These are phyloP conservation scores for Chrysochloris asiatica DNA, from an alignment of 2,113 vertebrate species.

Conservation along the genomic window DNA sequence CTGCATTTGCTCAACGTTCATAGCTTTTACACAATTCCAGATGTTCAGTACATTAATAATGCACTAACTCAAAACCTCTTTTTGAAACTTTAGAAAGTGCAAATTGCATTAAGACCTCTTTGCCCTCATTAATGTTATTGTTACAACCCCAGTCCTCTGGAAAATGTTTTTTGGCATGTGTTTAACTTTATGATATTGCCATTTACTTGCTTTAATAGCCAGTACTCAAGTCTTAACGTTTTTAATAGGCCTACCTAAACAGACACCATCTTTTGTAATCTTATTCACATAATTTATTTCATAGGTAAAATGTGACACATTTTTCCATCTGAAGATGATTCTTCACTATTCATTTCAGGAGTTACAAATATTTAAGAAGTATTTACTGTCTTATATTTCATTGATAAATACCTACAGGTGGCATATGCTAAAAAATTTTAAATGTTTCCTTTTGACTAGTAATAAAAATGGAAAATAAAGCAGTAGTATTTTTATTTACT, in stretches of 20 bases:
- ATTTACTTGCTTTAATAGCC: conserved; percentile 89
- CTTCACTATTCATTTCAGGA: conserved; percentile 63
- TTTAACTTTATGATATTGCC: conserved; percentile 89
- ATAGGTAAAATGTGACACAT: conserved; percentile 79
- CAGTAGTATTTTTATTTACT: conserved; percentile 26
- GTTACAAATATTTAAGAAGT: conserved; percentile 48
- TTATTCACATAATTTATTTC: conserved; percentile 85
- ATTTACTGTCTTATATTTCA: conserved; percentile 32
- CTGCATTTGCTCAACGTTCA: conserved; percentile 89
- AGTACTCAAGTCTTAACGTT: conserved; percentile 87
- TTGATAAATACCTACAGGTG: background rate
- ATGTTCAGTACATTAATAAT: conserved; percentile 90
- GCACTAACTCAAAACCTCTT: conserved; percentile 88
- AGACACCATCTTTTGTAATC: conserved; percentile 86
- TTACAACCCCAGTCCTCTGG: conserved; percentile 88
- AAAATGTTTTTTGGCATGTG: conserved; percentile 91
- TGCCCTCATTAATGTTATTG: conserved; percentile 91
- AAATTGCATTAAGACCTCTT: conserved; percentile 92
- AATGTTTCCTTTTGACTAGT: conserved; percentile 35
- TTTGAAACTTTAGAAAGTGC: conserved; percentile 91
- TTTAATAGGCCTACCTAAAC: conserved; percentile 85
- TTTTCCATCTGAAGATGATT: conserved; percentile 68
- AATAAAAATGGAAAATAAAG: conserved; percentile 67
- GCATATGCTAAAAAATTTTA: conserved; percentile 54
- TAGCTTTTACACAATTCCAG: conserved; percentile 89